Percentiles rank a stretch among this genome's conserved stretches.
Evolutionary conservation across 1,140 invertebrate genomes (phyloP).

Genomic region (Anoplophora glabripennis): DNA sequence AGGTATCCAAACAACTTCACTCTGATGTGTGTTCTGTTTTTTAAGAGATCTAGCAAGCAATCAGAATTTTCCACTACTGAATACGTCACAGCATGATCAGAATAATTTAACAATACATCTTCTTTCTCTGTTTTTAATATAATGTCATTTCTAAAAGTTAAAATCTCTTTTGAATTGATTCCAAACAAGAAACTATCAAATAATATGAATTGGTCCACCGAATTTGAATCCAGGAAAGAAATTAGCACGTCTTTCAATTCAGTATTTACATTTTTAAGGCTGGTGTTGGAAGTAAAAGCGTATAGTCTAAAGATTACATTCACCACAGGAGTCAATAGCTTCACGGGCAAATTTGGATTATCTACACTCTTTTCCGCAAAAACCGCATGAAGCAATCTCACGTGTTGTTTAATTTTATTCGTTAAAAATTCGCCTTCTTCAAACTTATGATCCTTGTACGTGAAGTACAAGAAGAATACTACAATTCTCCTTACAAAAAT

Average conservation of each 20-base stretch:
- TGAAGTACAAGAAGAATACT: slow-evolving; percentile 46
- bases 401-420: slow-evolving; percentile 50
- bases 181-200: slow-evolving; percentile 40
- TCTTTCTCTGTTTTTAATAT: slow-evolving; percentile 11
- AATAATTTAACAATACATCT: slow-evolving; percentile 15
- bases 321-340: slow-evolving; percentile 28
- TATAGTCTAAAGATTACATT: slow-evolving; percentile 35
- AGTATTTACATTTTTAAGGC: slow-evolving; percentile 20
- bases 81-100: slow-evolving; percentile 11
- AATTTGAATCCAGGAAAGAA: slow-evolving; percentile 23
- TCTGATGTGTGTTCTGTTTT: slow-evolving; percentile 13
- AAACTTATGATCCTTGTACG: slow-evolving; percentile 37
- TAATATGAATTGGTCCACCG: slow-evolving; percentile 14
- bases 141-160: slow-evolving; percentile 27
- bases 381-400: slow-evolving; percentile 51
- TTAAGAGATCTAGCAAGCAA: slow-evolving; percentile 20
- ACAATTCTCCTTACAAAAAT: slow-evolving; percentile 50
- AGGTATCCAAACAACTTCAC: slow-evolving; percentile 30
- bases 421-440: slow-evolving; percentile 29
- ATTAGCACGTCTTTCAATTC: slow-evolving; percentile 33
- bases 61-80: slow-evolving; percentile 15
- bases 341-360: slow-evolving; percentile 21
- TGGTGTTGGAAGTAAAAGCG: slow-evolving; percentile 21
- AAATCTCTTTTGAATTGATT: slow-evolving; percentile 12
- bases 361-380: slow-evolving; percentile 33